phyloP scores from a whole-genome alignment of 2,113 vertebrate species.

The Tiliqua scincoides region DNA sequence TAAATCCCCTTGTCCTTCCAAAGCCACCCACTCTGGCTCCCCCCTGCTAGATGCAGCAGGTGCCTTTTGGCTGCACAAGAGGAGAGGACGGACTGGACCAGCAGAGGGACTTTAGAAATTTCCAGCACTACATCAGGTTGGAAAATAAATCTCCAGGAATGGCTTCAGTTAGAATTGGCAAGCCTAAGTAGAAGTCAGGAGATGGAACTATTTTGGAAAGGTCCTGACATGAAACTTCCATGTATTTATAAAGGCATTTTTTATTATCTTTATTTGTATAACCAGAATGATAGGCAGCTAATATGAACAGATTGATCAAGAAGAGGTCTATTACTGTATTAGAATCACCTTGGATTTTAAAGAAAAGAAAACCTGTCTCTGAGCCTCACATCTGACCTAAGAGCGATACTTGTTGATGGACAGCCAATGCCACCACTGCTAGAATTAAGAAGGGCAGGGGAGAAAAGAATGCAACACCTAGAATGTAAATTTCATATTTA shows the following conservation, averaged over 20 bases:
- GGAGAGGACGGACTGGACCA: too few relatives aligned
- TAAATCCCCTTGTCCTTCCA: too few relatives aligned
- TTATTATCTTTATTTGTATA: slow-evolving; percentile 23
- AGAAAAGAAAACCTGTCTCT: slow-evolving; percentile 33
- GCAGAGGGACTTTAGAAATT: too few relatives aligned
- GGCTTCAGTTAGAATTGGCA: too few relatives aligned
- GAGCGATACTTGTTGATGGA: neutral
- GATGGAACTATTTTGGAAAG: neutral
- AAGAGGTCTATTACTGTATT: slow-evolving; percentile 40
- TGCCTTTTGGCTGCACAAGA: too few relatives aligned
- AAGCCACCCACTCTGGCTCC: too few relatives aligned
- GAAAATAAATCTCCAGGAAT: too few relatives aligned
- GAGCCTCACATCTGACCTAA: slow-evolving; percentile 20
- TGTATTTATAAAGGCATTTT: neutral
- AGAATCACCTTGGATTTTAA: slow-evolving; percentile 64
- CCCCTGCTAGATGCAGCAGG: too few relatives aligned
- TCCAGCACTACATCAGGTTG: too few relatives aligned
- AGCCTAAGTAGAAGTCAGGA: neutral
- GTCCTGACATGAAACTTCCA: neutral
- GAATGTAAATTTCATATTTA: slow-evolving; percentile 68
- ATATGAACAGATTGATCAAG: slow-evolving; percentile 23
- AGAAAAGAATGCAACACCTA: slow-evolving; percentile 40
- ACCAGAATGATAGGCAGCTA: slow-evolving; percentile 25
- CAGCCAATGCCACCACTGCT: slow-evolving; percentile 13
- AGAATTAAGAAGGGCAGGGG: slow-evolving; percentile 35